Conservation (phyloP, 2,797 vertebrate genomes). For the Lepus oiostolus region DNA sequence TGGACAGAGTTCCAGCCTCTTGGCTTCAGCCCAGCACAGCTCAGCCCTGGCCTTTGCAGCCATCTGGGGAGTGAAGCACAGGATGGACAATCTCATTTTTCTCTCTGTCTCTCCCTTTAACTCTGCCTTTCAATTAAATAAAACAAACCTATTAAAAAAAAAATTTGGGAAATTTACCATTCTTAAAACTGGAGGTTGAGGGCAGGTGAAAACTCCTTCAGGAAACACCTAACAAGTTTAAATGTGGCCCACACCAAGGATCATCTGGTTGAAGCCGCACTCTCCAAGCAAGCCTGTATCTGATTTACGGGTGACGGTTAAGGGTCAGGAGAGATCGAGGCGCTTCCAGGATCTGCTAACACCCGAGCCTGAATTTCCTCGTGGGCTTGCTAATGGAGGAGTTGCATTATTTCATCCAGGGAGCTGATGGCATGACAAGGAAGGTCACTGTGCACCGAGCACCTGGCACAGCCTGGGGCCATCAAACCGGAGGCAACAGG, state of each 20-base stretch:
- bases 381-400: not conserved
- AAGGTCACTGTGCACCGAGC: not conserved
- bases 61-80: too few species aligned
- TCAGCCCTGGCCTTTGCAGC: too few species aligned
- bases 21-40: too few species aligned
- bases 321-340: not conserved
- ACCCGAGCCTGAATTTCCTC: slow-evolving; percentile 17
- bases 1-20: too few species aligned
- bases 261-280: not conserved
- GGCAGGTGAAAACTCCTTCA: not conserved
- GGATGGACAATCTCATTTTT: too few species aligned
- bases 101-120: too few species aligned
- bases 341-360: not conserved
- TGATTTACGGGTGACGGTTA: not conserved
- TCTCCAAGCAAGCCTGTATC: not conserved
- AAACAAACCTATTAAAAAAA: not conserved
- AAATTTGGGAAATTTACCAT: not conserved
- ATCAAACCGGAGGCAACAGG: slow-evolving; percentile 76
- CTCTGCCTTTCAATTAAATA: too few species aligned
- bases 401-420: not conserved
- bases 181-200: not conserved
- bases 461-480: not conserved
- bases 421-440: not conserved
- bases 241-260: not conserved
- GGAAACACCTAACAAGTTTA: not conserved